These are phyloP conservation scores for Cyprinodon diabolis DNA, from an alignment of 2,797 vertebrate genomes.

Conservation along the genomic window DNA sequence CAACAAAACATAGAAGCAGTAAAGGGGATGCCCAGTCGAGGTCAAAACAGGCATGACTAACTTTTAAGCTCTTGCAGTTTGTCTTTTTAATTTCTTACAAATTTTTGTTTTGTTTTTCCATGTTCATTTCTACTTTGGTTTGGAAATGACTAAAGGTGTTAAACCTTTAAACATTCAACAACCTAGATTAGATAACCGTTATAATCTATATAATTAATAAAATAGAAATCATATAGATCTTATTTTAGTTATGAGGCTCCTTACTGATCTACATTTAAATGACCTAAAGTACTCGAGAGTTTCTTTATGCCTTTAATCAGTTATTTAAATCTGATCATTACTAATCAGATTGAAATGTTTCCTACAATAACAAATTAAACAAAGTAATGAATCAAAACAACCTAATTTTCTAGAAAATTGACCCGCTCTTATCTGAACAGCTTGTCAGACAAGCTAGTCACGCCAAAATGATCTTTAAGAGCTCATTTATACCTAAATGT, in stretches of 20 bases:
- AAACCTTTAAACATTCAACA: too few relatives aligned
- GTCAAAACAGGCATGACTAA: too few relatives aligned
- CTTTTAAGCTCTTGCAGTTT: too few relatives aligned
- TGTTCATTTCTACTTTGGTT: too few relatives aligned
- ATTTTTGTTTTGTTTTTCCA: too few relatives aligned
- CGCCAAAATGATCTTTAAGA: not conserved
- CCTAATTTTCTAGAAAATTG: not conserved
- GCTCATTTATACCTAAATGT: constrained; percentile 2
- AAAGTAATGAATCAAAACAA: not conserved
- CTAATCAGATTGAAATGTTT: not conserved
- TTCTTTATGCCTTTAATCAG: too few relatives aligned
- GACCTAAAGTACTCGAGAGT: not conserved
- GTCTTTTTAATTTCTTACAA: too few relatives aligned
- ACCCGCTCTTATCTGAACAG: not conserved
- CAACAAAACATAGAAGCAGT: too few relatives aligned
- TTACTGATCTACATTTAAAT: not conserved
- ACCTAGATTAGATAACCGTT: too few relatives aligned
- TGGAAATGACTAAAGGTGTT: too few relatives aligned
- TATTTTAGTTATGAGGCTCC: not conserved
- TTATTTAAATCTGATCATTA: not conserved
- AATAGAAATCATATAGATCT: not conserved
- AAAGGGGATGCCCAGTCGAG: too few relatives aligned
- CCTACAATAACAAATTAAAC: not conserved
- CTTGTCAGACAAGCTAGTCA: constrained; percentile 4
- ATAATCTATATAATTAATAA: not conserved